Conservation (phyloP, 2,888 invertebrate species). For the Fissipunctia ypsillon region DNA sequence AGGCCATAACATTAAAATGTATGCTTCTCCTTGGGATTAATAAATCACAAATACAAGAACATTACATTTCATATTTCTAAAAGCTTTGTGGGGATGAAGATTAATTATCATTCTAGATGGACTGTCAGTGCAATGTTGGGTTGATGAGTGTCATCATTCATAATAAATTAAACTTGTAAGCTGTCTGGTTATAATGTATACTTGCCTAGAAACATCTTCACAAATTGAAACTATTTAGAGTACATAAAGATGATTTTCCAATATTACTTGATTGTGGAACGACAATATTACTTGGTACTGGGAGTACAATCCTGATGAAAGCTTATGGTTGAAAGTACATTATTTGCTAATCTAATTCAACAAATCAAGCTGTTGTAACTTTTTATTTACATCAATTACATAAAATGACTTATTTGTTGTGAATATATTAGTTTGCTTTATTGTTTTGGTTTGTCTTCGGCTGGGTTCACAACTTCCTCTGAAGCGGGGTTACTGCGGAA, state of each 20-base stretch:
- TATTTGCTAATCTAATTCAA: conserved; percentile 21
- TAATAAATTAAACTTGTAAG: conserved; percentile 7
- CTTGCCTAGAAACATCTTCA: conserved; percentile 10
- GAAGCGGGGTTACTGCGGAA: conserved; percentile 93
- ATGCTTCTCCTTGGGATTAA: neutral
- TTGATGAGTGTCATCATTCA: neutral
- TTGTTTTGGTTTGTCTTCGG: conserved; percentile 79
- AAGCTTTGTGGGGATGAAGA: neutral
- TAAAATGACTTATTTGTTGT: conserved; percentile 48
- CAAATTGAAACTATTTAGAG: conserved; percentile 19
- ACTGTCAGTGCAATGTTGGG: neutral
- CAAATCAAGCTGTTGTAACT: conserved; percentile 7
- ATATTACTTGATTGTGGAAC: neutral
- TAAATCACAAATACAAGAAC: neutral
- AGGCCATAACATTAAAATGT: no score
- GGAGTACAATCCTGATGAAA: neutral
- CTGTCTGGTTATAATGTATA: conserved; percentile 1
- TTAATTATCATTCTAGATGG: neutral
- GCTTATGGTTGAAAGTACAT: conserved; percentile 1
- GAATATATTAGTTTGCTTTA: conserved; percentile 63
- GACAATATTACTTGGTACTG: neutral
- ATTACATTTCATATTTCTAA: neutral
- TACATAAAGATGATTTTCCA: conserved; percentile 12
- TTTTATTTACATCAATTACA: conserved; percentile 53
- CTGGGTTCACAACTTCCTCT: conserved; percentile 91